Evolutionary conservation across 2,113 vertebrate species (phyloP), one percentile per base, ranked within the genome.

Genomic region (Corynorhinus townsendii): DNA sequence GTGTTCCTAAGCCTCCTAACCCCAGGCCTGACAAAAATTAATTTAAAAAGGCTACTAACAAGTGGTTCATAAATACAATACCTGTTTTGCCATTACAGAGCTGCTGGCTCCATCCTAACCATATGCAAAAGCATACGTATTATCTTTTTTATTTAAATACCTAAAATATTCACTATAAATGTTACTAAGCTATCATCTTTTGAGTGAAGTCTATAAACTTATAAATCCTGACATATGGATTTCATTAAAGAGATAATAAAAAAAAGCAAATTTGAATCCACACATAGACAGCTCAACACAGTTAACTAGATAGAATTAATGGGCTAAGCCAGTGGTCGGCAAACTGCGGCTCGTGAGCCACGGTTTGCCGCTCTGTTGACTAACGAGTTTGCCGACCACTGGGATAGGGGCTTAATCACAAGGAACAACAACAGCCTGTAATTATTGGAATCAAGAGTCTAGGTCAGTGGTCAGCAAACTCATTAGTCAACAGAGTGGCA

Each of bases 201-300:
- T 72, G 26, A 92, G 68, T 69, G 12, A 89, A 66, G 83, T 72
- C 26, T 80, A 43, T 66, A 89, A 91, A 93, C 24, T 56, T 92
- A 80, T 40, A 86, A 93, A 86, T 89, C 45, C n/a, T 54, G 7
- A 77, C 9, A 69, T 94, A 95, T 86, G 52, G n/a, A 62, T 96
- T 97, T 97, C 84, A 97, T 97, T 96, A 98, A 93, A 86, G 76
- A 95, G 85, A 68, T 96, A 96, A 97, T 95, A 88, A 80, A 83
- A 97, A 95, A 97, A 97, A 90, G 49, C 76, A 96, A 93, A 95
- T 91, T 92, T 95, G 85, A 89, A 95, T 91, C 45, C 96, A 71
- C 87, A 96, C 86, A 95, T 96, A 96, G 72, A 75, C 22, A 84
- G 68, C 90, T 28, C 92, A 89, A 87, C 79, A 97, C 66, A 82